phyloP scores from a whole-genome alignment of 2,113 vertebrate genomes.

The Aplodontia rufa region DNA sequence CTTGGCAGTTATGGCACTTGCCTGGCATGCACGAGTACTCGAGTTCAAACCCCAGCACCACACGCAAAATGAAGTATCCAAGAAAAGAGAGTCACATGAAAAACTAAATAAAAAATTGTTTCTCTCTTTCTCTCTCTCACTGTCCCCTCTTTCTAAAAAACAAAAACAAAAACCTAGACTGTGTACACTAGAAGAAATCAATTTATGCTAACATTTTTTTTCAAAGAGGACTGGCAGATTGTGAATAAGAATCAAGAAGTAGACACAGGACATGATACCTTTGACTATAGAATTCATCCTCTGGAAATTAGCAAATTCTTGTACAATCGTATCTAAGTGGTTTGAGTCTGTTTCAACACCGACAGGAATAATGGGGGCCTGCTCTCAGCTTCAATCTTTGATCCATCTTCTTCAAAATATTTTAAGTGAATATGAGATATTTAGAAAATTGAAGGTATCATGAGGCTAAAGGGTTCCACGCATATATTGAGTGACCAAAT shows the following conservation, averaged over 20 bases:
- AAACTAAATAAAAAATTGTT: too few species aligned
- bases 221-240: background rate
- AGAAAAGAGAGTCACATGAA: too few species aligned
- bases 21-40: too few species aligned
- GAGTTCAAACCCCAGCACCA: too few species aligned
- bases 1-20: too few species aligned
- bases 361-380: background rate
- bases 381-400: background rate
- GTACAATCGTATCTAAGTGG: background rate
- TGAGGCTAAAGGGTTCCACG: background rate
- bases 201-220: background rate
- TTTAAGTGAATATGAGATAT: background rate
- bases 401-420: background rate
- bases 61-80: too few species aligned
- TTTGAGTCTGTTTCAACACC: background rate
- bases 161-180: background rate
- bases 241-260: background rate
- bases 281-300: background rate
- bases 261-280: background rate
- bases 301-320: background rate
- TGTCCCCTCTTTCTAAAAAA: too few species aligned
- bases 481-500: background rate
- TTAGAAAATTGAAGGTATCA: background rate
- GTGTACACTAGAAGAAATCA: background rate
- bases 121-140: too few species aligned